phyloP scores from a whole-genome alignment of 2,113 vertebrate species.

The Embiotoca jacksoni region DNA sequence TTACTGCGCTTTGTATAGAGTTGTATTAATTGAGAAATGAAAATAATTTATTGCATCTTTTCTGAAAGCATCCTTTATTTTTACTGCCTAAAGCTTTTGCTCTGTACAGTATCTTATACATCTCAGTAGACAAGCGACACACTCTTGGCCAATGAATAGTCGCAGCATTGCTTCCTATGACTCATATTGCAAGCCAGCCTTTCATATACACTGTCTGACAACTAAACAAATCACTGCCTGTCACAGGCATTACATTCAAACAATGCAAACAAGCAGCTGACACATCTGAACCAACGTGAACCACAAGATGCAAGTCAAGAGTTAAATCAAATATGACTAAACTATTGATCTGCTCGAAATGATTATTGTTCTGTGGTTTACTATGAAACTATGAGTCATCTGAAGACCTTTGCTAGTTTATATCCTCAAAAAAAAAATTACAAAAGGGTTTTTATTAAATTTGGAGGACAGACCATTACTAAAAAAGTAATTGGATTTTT shows the following conservation, averaged over 20 bases:
- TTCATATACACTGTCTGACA: neutral
- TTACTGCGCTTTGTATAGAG: too few species aligned
- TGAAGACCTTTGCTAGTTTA: neutral
- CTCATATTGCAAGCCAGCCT: neutral
- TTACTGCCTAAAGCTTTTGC: too few species aligned
- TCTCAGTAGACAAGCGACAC: too few species aligned
- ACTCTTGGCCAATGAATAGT: too few species aligned
- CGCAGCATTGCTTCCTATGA: neutral
- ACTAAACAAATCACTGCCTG: slow-evolving; percentile 12
- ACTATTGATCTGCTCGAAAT: neutral
- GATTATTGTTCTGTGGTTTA: neutral
- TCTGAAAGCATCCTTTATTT: too few species aligned
- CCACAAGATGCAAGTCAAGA: neutral
- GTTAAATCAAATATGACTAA: neutral
- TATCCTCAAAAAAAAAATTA: slow-evolving; percentile 7
- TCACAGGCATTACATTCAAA: slow-evolving; percentile 1
- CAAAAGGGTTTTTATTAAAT: neutral
- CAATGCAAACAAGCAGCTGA: slow-evolving; percentile 5
- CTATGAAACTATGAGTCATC: neutral
- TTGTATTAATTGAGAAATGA: too few species aligned
- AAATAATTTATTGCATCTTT: too few species aligned
- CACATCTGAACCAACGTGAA: slow-evolving; percentile 10
- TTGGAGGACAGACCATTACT: slow-evolving; percentile 13
- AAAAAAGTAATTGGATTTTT: slow-evolving; percentile 1
- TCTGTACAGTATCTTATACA: too few species aligned